Percentiles rank a stretch among this genome's conserved stretches.
Evolutionary conservation across 1,140 invertebrate genomes (phyloP).

Genomic region (Varroa destructor): DNA sequence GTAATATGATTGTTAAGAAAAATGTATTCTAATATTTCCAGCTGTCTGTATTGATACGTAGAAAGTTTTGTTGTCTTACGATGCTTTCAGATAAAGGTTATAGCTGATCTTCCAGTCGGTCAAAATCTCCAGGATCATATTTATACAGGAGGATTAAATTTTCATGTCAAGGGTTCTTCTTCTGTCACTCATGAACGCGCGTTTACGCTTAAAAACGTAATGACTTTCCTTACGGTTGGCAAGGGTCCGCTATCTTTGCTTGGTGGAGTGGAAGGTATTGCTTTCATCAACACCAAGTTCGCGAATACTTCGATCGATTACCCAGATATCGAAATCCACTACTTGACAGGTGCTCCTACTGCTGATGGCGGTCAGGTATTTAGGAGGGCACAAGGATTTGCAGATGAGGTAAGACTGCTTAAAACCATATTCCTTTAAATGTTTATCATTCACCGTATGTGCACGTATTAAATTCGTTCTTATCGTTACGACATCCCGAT

Average conservation of each 20-base stretch:
- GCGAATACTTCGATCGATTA: slow-evolving; percentile 65
- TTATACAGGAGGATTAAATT: slow-evolving; percentile 35
- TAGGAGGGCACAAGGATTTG: slow-evolving; percentile 60
- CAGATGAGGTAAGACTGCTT: slow-evolving; percentile 50
- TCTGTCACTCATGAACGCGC: slow-evolving; percentile 59
- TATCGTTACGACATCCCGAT: too few relatives aligned
- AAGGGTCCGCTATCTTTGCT: slow-evolving; percentile 66
- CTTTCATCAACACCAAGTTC: slow-evolving; percentile 72
- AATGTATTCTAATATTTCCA: not conserved
- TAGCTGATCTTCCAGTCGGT: slow-evolving; percentile 43
- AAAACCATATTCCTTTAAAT: too few relatives aligned
- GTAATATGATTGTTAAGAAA: not conserved
- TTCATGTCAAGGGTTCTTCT: slow-evolving; percentile 39
- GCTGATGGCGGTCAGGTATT: slow-evolving; percentile 54
- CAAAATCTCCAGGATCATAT: slow-evolving; percentile 42
- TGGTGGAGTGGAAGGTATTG: slow-evolving; percentile 65
- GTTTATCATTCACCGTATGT: too few relatives aligned
- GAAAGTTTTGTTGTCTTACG: not conserved
- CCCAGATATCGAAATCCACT: slow-evolving; percentile 79
- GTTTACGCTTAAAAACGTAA: slow-evolving; percentile 53
- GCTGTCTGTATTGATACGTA: not conserved
- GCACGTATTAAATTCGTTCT: too few relatives aligned
- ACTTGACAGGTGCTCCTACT: slow-evolving; percentile 60
- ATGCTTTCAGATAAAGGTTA: slow-evolving; percentile 35
- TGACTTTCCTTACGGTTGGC: slow-evolving; percentile 41